Percentiles rank a stretch among this genome's conserved stretches.
Evolutionary conservation across 2,113 vertebrate genomes (phyloP).

Genomic region (Cyphotilapia sp.): DNA sequence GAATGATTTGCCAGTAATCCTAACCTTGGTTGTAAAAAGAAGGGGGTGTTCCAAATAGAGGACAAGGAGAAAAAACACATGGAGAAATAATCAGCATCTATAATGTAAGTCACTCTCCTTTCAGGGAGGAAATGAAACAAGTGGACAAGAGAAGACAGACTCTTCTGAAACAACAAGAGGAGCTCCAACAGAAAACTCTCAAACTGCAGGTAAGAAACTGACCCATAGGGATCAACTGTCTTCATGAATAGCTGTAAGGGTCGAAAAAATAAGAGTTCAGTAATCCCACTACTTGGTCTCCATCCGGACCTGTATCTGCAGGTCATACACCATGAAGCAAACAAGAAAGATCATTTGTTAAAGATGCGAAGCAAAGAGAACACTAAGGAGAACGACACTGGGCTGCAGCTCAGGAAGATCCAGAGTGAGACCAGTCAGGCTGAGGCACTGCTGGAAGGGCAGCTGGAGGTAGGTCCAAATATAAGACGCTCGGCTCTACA

Average conservation of each 20-base stretch:
- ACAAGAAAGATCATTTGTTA: neutral
- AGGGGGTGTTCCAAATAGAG: neutral
- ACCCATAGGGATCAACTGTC: neutral
- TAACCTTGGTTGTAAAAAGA: neutral
- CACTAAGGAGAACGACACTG: neutral
- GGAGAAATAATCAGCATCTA: neutral
- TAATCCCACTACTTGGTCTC: neutral
- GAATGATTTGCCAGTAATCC: neutral
- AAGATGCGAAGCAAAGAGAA: neutral
- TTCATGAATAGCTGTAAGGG: neutral
- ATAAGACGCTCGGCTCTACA: neutral
- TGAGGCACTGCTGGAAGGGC: neutral
- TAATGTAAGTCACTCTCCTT: neutral
- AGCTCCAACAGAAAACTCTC: neutral
- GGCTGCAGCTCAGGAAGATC: neutral
- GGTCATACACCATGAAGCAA: neutral
- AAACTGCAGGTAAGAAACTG: slow-evolving; percentile 7
- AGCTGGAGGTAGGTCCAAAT: slow-evolving; percentile 20
- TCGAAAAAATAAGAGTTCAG: neutral
- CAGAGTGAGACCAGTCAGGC: neutral
- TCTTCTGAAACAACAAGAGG: neutral
- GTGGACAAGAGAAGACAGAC: neutral
- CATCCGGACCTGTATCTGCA: neutral
- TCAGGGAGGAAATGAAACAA: neutral
- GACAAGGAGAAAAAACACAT: neutral